These are phyloP conservation scores for Proisotoma minuta DNA, from an alignment of 2,888 invertebrate species.

Conservation along the genomic window DNA sequence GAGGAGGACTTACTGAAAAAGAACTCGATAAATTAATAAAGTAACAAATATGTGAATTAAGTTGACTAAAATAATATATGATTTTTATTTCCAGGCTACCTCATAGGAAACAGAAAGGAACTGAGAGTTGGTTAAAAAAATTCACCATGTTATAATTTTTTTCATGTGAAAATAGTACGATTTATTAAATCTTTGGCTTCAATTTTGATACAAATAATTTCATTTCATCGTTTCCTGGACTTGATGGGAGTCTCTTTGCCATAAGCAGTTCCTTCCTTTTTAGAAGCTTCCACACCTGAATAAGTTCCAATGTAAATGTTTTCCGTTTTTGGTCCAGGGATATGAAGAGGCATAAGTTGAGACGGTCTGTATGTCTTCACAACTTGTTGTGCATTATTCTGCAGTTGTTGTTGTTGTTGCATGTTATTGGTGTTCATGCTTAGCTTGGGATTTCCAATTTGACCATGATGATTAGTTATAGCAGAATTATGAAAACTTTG, in stretches of 20 bases:
- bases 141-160: too few relatives aligned
- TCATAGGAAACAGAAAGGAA: too few relatives aligned
- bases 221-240: slow-evolving; percentile 7
- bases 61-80: background rate
- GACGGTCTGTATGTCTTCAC: background rate
- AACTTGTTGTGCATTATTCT: background rate
- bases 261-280: slow-evolving; percentile 19
- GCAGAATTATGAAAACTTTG: background rate
- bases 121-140: too few relatives aligned
- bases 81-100: background rate
- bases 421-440: background rate
- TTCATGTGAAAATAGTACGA: background rate
- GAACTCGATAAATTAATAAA: background rate
- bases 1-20: background rate
- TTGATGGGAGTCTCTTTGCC: background rate
- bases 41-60: background rate
- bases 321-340: slow-evolving; percentile 28
- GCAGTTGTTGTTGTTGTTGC: background rate
- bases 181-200: background rate
- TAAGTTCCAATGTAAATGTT: slow-evolving; percentile 44
- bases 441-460: background rate
- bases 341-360: slow-evolving; percentile 8
- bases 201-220: background rate
- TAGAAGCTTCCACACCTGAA: slow-evolving; percentile 26
- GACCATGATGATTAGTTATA: background rate